Evolutionary conservation across 2,113 vertebrate genomes (phyloP), one percentile per base, ranked within the genome.

Genomic region (Maccullochella peelii): DNA sequence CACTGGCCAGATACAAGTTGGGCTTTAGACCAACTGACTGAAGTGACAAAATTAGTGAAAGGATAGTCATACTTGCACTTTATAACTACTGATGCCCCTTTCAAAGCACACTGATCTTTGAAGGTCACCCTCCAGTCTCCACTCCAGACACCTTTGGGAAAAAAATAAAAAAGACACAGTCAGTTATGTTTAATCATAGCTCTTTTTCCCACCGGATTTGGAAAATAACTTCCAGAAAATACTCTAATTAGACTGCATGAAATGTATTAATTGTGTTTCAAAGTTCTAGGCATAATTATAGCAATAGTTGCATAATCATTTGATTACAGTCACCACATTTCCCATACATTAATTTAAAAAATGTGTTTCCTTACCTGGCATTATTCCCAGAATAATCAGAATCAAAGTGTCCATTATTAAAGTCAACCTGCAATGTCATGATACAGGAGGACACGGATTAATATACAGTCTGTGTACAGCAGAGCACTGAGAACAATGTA

Each of bases 11-110:
- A 57, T 0, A 1, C 15, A 16, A 0, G 0, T 2, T 1, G 1
- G 5, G 0, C 0, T 89, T 77, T 89, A 5, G 0, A 87, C 94
- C 93, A 94, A 0, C 0, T 0, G 8, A 44, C 25, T 0, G 5
- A 6, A 9, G 7, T 81, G 23, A 94, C 81, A 3, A 2, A 0
- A 1, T 84, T 11, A 38, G 0, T 2, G 0, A 0, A 1, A 8
- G 91, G 86, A 66, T 93, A 92, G 20, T 79, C 33, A 21, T 92
- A 94, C 20, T 47, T 0, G 78, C 94, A 94, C 5, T 50, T n/a
- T 2, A 94, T 73, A n/a, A 82, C 18, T 0, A 85, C 54, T 25
- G 89, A 86, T 30, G 82, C 14, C 36, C 93, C 90, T 71, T 18
- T 90, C 4, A 92, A 10, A 78, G 84, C 88, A 81, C 94, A 94